Evolutionary conservation across 1,140 invertebrate genomes (phyloP).

Genomic region (Helicoverpa zea): DNA sequence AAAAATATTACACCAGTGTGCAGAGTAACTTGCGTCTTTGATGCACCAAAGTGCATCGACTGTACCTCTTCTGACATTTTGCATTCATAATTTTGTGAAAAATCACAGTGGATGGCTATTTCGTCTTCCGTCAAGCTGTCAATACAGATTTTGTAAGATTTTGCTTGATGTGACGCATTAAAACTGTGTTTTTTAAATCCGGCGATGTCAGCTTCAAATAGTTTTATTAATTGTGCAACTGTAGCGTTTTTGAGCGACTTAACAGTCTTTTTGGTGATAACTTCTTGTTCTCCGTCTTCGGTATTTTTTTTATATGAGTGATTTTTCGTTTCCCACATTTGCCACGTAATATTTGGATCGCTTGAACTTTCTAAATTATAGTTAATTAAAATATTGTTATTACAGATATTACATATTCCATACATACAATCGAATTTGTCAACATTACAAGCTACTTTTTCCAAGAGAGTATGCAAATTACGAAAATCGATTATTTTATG

Average conservation of each 20-base stretch:
- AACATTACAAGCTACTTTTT: conserved; percentile 8
- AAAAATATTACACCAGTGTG: not conserved
- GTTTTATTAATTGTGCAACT: not conserved
- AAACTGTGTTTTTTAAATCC: not conserved
- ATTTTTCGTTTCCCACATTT: conserved; percentile 31
- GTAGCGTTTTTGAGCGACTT: conserved; percentile 32
- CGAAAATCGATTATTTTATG: conserved; percentile 7
- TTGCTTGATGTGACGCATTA: not conserved
- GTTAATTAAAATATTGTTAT: not conserved
- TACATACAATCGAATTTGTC: not conserved
- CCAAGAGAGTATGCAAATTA: conserved; percentile 3
- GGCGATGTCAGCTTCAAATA: not conserved
- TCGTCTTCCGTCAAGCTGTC: conserved; percentile 3
- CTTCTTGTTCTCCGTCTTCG: not conserved
- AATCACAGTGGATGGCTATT: not conserved
- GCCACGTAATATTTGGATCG: not conserved
- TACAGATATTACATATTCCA: conserved; percentile 1
- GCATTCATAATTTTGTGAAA: conserved; percentile 2
- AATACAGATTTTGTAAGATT: conserved; percentile 35
- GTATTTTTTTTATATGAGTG: conserved; percentile 26
- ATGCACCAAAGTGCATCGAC: not conserved
- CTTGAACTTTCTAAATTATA: conserved; percentile 3
- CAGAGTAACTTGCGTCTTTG: conserved; percentile 1
- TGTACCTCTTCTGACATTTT: conserved; percentile 5
- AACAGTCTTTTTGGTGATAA: conserved; percentile 28